Conservation (phyloP, 2,888 invertebrate genomes). For the Ecdyonurus torrentis region DNA sequence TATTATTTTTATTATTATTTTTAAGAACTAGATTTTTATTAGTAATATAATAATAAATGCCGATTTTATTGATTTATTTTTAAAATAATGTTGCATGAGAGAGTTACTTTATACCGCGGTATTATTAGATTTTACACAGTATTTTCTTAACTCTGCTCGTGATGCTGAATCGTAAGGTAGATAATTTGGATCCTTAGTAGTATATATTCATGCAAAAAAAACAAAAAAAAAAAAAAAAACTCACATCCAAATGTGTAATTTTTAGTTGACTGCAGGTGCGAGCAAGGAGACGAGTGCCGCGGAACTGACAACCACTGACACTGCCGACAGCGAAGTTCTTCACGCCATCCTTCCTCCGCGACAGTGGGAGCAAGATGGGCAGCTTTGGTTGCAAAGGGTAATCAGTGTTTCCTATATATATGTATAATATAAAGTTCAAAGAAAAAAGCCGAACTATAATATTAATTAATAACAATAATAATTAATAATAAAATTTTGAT, state of each 20-base stretch:
- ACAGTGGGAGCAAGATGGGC: conserved; percentile 89
- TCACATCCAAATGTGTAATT: too few species aligned
- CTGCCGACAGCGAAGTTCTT: conserved; percentile 47
- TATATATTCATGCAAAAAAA: too few species aligned
- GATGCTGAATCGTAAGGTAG: too few species aligned
- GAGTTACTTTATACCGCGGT: too few species aligned
- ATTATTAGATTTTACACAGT: too few species aligned
- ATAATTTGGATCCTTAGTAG: too few species aligned
- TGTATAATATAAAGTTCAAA: neutral
- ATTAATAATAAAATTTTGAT: neutral
- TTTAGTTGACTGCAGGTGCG: neutral
- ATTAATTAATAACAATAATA: neutral
- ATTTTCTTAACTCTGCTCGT: too few species aligned
- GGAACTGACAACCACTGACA: neutral
- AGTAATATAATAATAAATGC: neutral
- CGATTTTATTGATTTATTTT: too few species aligned
- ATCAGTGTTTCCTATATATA: neutral
- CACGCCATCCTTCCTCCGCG: conserved; percentile 86
- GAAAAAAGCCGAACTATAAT: neutral
- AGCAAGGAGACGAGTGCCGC: neutral
- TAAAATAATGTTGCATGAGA: too few species aligned
- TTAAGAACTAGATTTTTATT: neutral
- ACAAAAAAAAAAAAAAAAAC: too few species aligned
- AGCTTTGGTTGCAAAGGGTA: conserved; percentile 76
- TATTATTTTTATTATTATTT: neutral